phyloP scores from a whole-genome alignment of 2,888 invertebrate genomes.

The Malachius bipustulatus region DNA sequence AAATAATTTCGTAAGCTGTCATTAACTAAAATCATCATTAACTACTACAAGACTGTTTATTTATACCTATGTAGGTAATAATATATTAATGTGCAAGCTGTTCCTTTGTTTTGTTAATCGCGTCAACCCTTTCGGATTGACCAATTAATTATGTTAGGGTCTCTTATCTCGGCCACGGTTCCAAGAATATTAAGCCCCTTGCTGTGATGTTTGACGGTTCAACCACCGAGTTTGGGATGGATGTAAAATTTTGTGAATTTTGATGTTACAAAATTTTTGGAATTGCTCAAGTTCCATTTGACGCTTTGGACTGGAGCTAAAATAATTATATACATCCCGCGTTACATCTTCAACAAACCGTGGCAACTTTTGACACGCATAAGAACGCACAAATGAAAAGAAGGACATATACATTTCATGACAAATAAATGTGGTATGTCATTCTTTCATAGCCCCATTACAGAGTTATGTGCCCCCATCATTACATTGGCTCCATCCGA shows the following conservation, averaged over 20 bases:
- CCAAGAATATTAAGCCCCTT: too few relatives aligned
- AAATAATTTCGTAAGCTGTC: too few relatives aligned
- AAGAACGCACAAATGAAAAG: slow-evolving; percentile 22
- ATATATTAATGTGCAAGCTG: too few relatives aligned
- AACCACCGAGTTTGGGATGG: slow-evolving; percentile 17
- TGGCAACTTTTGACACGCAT: slow-evolving; percentile 22
- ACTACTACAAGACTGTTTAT: too few relatives aligned
- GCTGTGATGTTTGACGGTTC: too few relatives aligned
- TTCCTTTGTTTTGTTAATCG: too few relatives aligned
- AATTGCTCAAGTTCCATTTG: slow-evolving; percentile 14
- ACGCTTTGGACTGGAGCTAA: slow-evolving; percentile 21
- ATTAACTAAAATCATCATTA: too few relatives aligned
- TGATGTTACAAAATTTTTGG: slow-evolving; percentile 15
- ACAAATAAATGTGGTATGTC: slow-evolving; percentile 17
- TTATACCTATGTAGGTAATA: too few relatives aligned
- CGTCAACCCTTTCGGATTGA: too few relatives aligned
- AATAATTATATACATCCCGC: slow-evolving; percentile 21
- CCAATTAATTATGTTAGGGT: too few relatives aligned
- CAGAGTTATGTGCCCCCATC: slow-evolving; percentile 17
- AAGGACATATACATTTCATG: slow-evolving; percentile 24
- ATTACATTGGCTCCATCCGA: slow-evolving; percentile 17
- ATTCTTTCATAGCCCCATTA: slow-evolving; percentile 13
- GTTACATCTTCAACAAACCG: slow-evolving; percentile 20
- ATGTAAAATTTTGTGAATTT: slow-evolving; percentile 17
- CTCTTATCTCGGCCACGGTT: too few relatives aligned